These are phyloP conservation scores for Agrypnia vestita DNA, from an alignment of 1,140 invertebrate genomes.

Conservation along the genomic window DNA sequence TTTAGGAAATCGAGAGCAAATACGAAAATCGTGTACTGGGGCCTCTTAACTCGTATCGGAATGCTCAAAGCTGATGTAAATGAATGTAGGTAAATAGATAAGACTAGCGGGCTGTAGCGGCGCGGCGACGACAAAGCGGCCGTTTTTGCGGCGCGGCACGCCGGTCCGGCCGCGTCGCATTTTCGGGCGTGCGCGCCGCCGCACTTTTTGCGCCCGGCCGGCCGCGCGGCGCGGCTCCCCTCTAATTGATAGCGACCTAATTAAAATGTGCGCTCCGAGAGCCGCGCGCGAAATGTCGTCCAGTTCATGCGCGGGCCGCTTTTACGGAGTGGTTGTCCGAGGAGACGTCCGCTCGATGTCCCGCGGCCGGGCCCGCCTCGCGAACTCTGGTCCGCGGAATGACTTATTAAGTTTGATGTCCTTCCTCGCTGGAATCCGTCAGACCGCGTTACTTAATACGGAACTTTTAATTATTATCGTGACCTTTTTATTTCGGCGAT, in stretches of 20 bases:
- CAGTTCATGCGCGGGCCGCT: neutral
- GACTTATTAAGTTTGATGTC: too few species aligned
- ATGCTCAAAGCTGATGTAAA: neutral
- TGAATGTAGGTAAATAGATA: neutral
- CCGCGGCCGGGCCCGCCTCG: neutral
- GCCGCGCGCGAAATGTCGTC: neutral
- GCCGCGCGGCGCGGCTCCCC: neutral
- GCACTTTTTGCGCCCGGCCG: conserved; percentile 46
- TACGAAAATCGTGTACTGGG: too few species aligned
- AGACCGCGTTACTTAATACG: neutral
- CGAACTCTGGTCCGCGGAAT: too few species aligned
- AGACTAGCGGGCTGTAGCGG: neutral
- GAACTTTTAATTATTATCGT: neutral
- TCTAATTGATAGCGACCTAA: conserved; percentile 26
- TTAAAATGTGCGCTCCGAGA: conserved; percentile 1
- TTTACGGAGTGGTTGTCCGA: neutral
- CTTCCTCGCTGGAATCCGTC: neutral
- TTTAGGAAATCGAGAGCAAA: too few species aligned
- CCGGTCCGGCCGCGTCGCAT: conserved; percentile 55
- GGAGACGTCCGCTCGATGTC: neutral
- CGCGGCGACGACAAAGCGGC: conserved; percentile 38
- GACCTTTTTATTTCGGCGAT: neutral
- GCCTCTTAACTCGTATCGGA: neutral
- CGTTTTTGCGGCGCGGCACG: conserved; percentile 43
- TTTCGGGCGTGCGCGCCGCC: conserved; percentile 50